Base-by-base conservation (phyloP, 2,113 vertebrate species). In the Hirundichthys speculiger region DNA sequence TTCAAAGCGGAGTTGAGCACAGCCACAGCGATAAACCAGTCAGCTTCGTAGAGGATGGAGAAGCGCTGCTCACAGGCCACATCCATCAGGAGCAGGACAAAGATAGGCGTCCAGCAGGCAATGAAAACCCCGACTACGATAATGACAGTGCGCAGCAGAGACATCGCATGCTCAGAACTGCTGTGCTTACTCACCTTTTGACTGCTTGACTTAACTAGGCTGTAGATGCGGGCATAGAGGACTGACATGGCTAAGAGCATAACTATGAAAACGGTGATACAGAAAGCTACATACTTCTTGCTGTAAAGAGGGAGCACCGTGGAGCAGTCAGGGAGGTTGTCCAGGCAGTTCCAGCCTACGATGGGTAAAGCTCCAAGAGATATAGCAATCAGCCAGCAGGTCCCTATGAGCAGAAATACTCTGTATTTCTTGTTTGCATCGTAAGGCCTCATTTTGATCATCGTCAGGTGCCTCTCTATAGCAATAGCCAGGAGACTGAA, bases 371-470 rank as follows among this genome's bases (percentile, higher is more conserved):
- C 92, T 21, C 96, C 97, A 60, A 98, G 86, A 3, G 89, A 92
- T 58, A 97, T 50, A 0, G 96, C 95, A 9, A 98, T 93, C 34
- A 98, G 82, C 97, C 97, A 99, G 82, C 96, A 98, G 2, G 91
- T 91, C 38, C 96, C 97, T 45, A 99, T 98, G 15, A 99, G 94
- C 8, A 99, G 92, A 50, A 98, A 98, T 27, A 99, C 97, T 4
- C 97, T 91, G 89, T 98, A 94, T 56, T 95, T 98, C 88, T 98
- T 97, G 82, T 94, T 98, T 16, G 93, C 92, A 0, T 98, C 93
- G 0, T 98, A 98, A 2, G 96, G 96, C 81, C 96, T 93, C 98
- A 99, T 99, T 92, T 98, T 98, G 82, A 98, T 95, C 98, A 99
- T 99, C 9, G 98, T 99, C 85, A 98, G 88, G 87, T 99, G 95